These are phyloP conservation scores for Sterrhoptilus dennistouni DNA, from an alignment of 2,113 vertebrate species.

Conservation along the genomic window DNA sequence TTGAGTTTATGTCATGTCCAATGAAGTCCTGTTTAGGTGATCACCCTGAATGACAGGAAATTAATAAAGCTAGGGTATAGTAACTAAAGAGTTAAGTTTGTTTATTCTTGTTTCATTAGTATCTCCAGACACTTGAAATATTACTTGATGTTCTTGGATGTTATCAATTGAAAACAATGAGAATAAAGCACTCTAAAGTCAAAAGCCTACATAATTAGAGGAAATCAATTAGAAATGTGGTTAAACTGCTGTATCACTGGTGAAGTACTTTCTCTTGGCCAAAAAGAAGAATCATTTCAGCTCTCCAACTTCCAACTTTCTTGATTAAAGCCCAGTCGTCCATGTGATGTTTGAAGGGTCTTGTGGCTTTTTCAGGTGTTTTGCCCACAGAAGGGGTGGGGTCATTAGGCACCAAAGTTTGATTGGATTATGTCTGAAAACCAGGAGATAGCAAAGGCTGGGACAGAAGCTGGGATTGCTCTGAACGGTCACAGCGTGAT, in stretches of 20 bases:
- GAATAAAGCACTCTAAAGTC: constrained; percentile 67
- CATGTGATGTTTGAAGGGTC: background rate
- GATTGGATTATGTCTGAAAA: background rate
- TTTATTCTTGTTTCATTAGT: constrained; percentile 65
- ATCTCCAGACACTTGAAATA: constrained; percentile 58
- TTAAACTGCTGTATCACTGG: constrained; percentile 27
- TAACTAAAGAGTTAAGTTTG: constrained; percentile 51
- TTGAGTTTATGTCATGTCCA: background rate
- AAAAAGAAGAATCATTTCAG: background rate
- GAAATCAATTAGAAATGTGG: constrained; percentile 74
- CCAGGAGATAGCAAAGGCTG: background rate
- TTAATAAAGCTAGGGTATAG: constrained; percentile 38
- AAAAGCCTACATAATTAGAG: constrained; percentile 72
- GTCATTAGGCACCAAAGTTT: background rate
- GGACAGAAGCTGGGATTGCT: background rate
- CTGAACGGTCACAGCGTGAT: background rate
- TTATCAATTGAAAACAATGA: constrained; percentile 75
- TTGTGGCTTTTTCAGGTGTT: constrained; percentile 1
- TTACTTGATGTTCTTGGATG: constrained; percentile 60
- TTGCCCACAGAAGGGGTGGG: background rate
- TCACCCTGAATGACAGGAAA: constrained; percentile 70
- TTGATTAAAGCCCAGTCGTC: background rate
- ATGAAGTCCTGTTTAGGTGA: constrained; percentile 42
- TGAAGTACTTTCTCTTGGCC: background rate
- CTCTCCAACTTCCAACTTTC: background rate